Base-by-base conservation (phyloP, 2,113 vertebrate genomes). In the Phasianus colchicus region DNA sequence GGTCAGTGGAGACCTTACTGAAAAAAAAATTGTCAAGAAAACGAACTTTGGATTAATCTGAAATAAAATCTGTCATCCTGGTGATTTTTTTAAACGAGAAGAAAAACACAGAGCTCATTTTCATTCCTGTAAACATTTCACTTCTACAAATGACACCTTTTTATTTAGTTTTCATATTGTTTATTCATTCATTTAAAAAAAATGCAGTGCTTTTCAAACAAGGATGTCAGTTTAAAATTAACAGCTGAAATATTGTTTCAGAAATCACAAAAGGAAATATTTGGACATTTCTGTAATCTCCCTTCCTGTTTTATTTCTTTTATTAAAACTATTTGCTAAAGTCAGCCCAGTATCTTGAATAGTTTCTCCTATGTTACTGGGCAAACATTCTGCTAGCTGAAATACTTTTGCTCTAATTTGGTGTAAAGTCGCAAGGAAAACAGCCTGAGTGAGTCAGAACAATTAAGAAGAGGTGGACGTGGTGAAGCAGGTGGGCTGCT, bases 121-220 rank as follows among this genome's bases (percentile, higher is more conserved):
- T 84, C 36, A 65, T 38, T 84, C 29, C 61, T 75, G 57, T 78
- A 86, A 93, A 94, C 70, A 82, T 82, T 95, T 94, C 75, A 61
- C 5, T 90, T 88, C 43, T 72, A 72, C 6, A 4, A 83, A 52
- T 89, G 65, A 60, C 61, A 84, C 30, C 38, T 93, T 93, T 94
- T 61, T 86, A 40, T 71, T 93, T 92, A 65, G 43, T 78, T 92
- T 93, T 92, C 80, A n/a, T 11, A 42, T 67, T 43, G 66, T 78
- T 94, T 86, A 90, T 79, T 86, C 43, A 79, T 93, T 75, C 4
- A 17, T 40, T 81, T 83, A 88, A 13, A 93, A 84, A 93, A 86
- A 67, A 78, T 7, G 10, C 25, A 81, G 38, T 22, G 32, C 15
- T 83, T 95, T 89, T 78, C 57, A 94, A 92, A 93, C 45, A 93